Conservation (phyloP, 2,797 vertebrate genomes). For the Sebastes steindachneri region DNA sequence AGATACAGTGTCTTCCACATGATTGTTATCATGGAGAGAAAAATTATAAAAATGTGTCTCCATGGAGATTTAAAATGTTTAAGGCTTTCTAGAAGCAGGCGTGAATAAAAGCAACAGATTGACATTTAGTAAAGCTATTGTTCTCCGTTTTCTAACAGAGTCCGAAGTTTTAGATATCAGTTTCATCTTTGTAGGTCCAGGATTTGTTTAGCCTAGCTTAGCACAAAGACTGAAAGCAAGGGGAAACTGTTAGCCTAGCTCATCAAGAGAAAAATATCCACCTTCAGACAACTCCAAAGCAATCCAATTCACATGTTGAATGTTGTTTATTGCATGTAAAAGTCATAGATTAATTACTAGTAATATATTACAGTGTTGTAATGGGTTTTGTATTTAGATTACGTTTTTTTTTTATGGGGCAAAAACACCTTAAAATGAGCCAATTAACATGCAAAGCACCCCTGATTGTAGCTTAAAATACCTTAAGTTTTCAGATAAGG, state of each 20-base stretch:
- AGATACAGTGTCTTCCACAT: constrained; percentile 49
- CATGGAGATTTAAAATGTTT: neutral
- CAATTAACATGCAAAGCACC: neutral
- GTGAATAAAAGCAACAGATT: neutral
- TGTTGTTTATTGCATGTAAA: neutral
- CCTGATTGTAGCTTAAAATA: neutral
- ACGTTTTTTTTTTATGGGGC: neutral
- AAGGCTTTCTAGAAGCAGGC: neutral
- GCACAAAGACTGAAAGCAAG: neutral
- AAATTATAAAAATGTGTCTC: neutral
- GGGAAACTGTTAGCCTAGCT: neutral
- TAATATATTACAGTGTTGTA: neutral
- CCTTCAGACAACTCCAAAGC: neutral
- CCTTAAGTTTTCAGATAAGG: no score
- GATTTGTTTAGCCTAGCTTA: constrained; percentile 1
- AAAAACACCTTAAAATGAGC: neutral
- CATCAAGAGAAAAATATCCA: neutral
- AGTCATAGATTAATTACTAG: neutral
- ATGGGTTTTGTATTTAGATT: neutral
- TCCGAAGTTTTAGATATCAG: neutral
- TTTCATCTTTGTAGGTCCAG: neutral
- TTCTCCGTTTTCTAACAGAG: neutral
- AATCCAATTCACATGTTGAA: neutral
- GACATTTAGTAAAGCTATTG: neutral
- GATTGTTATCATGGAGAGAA: constrained; percentile 6